Base-by-base conservation (phyloP, 2,113 vertebrate species). In the Nothocercus julius region DNA sequence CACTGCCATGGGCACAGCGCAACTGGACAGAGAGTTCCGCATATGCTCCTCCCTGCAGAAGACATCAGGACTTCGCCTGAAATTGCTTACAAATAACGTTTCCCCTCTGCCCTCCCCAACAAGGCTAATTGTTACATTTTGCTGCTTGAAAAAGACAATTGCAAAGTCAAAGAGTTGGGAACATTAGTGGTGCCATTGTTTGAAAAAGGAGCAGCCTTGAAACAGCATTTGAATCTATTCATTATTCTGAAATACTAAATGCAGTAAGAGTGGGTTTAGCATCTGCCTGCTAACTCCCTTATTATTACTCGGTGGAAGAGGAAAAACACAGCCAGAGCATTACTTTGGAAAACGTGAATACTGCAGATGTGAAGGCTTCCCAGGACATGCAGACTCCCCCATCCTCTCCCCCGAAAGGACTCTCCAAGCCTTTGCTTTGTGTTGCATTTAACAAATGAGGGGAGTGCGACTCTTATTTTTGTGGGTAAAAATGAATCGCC, bases 121-220 rank as follows among this genome's bases (percentile, higher is more conserved):
- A 92, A 88, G 69, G 69, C 21, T 36, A 86, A 86, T 42, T 45
- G 87, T 73, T 86, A 17, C 38, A 8, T 84, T 94, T 81, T 73
- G 49, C 44, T 53, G 47, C 68, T 47, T 32, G 85, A 79, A 76
- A 61, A 80, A 93, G 77, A 82, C 66, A 92, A 92, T 77, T 59
- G 70, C 82, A 20, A 91, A 95, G 87, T 95, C 97, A 91, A 95
- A 97, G 72, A 86, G 66, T 89, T 69, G 32, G 88, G 51, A 96
- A 96, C 94, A 94, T 97, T 92, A 97, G 96, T 47, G 9, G 94
- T 90, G 95, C 97, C 89, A 93, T 97, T 97, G 97, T 96, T 96
- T 73, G 93, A 68, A 68, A 90, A 85, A 92, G 84, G 92, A 96
- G 85, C 90, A 90, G 94, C 75, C 95, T 90, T 84, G 94, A 97